Conservation (phyloP, 2,888 invertebrate species). For the Lissocephala sabroskyi region DNA sequence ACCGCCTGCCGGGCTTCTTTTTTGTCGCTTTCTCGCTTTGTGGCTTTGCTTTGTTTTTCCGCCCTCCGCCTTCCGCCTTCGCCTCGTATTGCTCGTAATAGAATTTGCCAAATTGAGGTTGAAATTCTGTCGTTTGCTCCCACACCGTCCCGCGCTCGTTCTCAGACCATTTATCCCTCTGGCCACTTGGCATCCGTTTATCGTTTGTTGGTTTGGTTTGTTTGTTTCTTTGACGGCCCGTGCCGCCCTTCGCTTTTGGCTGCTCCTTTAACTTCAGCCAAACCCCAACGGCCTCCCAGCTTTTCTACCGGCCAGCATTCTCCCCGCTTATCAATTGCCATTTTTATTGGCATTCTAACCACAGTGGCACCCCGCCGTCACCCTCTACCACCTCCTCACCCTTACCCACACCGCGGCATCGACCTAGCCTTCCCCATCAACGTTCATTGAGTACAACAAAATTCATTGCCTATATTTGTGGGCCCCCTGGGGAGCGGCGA, state of each 20-base stretch:
- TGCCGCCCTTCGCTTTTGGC: background rate
- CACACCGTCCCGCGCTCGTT: conserved; percentile 1
- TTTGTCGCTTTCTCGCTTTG: conserved; percentile 53
- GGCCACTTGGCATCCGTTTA: conserved; percentile 56
- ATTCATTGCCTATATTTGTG: too few species aligned
- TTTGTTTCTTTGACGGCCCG: conserved; percentile 29
- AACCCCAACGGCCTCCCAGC: too few species aligned
- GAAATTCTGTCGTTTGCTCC: conserved; percentile 61
- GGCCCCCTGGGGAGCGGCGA: conserved; percentile 32
- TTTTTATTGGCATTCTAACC: conserved; percentile 60
- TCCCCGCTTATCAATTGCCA: conserved; percentile 59
- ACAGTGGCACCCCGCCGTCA: too few species aligned
- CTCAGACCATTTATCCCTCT: conserved; percentile 10
- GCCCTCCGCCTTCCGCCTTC: too few species aligned
- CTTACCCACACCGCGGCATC: conserved; percentile 15
- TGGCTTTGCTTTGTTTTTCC: conserved; percentile 36
- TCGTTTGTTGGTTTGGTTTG: conserved; percentile 62
- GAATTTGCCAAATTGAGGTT: conserved; percentile 71
- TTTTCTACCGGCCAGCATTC: too few species aligned
- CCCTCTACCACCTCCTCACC: too few species aligned
- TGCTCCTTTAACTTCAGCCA: too few species aligned
- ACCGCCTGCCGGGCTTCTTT: conserved; percentile 53
- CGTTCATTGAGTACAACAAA: conserved; percentile 46
- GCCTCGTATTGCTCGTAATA: conserved; percentile 66
- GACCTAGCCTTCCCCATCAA: conserved; percentile 4